Conservation (phyloP, 1,140 invertebrate species). For the Leptoteleia sp. region DNA sequence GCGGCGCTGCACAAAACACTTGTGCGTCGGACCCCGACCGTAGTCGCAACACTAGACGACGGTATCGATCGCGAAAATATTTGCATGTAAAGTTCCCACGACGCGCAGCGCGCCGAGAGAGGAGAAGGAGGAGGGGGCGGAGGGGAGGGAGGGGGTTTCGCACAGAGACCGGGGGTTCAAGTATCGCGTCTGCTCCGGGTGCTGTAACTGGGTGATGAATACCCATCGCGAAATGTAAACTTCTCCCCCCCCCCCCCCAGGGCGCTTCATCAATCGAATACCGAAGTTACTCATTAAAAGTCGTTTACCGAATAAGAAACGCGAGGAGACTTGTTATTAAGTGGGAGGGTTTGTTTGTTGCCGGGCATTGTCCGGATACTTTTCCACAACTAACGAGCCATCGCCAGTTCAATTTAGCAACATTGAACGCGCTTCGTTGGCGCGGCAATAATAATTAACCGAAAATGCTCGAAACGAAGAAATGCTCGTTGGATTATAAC, state of each 20-base stretch:
- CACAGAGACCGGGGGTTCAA: slow-evolving; percentile 26
- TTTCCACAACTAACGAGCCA: slow-evolving; percentile 10
- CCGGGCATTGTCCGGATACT: slow-evolving; percentile 12
- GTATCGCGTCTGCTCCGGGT: slow-evolving; percentile 51
- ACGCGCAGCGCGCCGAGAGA: no score
- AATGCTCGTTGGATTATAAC: no score
- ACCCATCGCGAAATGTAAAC: slow-evolving; percentile 56
- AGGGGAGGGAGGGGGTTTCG: background rate
- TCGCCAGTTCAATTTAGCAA: slow-evolving; percentile 7
- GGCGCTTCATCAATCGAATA: slow-evolving; percentile 39
- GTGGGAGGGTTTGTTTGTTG: slow-evolving; percentile 3
- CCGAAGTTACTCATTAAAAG: slow-evolving; percentile 39
- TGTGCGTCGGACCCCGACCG: slow-evolving; percentile 36
- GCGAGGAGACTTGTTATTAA: slow-evolving; percentile 34
- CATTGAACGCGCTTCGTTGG: no score
- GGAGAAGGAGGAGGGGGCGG: background rate
- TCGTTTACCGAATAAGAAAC: slow-evolving; percentile 37
- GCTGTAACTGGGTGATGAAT: slow-evolving; percentile 59
- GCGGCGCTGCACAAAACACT: slow-evolving; percentile 52
- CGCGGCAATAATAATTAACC: no score
- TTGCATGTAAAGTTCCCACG: slow-evolving; percentile 67
- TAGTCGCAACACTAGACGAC: slow-evolving; percentile 60
- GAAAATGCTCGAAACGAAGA: no score
- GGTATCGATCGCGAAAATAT: slow-evolving; percentile 66
- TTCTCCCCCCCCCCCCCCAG: slow-evolving; percentile 20